These are phyloP conservation scores for Gymnodraco acuticeps DNA, from an alignment of 2,797 vertebrate species.

Conservation along the genomic window DNA sequence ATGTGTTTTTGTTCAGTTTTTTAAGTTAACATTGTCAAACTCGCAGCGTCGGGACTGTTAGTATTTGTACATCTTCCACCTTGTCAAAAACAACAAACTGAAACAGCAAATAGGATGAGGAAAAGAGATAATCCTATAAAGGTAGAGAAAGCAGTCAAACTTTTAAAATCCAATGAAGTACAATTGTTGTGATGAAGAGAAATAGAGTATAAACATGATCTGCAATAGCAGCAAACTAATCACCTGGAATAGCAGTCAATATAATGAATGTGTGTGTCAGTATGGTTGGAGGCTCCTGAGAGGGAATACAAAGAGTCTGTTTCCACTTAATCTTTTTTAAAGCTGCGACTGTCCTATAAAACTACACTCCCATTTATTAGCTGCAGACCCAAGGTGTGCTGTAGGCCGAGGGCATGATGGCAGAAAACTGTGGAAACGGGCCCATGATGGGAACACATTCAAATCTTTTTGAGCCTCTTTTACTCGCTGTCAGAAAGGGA, in stretches of 20 bases:
- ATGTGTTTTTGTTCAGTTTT: background rate
- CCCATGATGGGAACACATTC: background rate
- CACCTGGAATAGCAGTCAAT: conserved; percentile 44
- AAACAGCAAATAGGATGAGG: conserved; percentile 58
- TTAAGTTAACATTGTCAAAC: background rate
- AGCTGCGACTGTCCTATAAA: conserved; percentile 58
- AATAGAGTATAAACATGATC: conserved; percentile 38
- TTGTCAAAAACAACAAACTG: conserved; percentile 50
- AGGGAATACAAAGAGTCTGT: conserved; percentile 58
- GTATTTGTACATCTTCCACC: background rate
- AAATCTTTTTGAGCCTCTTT: conserved; percentile 29
- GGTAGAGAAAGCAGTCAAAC: conserved; percentile 28
- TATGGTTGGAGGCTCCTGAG: conserved; percentile 46
- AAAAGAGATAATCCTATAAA: conserved; percentile 48
- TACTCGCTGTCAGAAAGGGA: conserved; percentile 29
- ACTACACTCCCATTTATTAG: conserved; percentile 56
- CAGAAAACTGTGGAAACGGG: conserved; percentile 11
- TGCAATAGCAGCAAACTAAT: conserved; percentile 55
- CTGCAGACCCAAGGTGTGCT: conserved; percentile 55
- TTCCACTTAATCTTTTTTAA: conserved; percentile 45
- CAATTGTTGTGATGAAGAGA: conserved; percentile 47
- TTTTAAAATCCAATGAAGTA: conserved; percentile 56
- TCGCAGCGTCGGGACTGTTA: background rate
- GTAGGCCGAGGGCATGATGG: conserved; percentile 42
- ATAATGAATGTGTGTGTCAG: conserved; percentile 58